Conservation (phyloP, 2,113 vertebrate genomes). For the Apodemus speciosus region DNA sequence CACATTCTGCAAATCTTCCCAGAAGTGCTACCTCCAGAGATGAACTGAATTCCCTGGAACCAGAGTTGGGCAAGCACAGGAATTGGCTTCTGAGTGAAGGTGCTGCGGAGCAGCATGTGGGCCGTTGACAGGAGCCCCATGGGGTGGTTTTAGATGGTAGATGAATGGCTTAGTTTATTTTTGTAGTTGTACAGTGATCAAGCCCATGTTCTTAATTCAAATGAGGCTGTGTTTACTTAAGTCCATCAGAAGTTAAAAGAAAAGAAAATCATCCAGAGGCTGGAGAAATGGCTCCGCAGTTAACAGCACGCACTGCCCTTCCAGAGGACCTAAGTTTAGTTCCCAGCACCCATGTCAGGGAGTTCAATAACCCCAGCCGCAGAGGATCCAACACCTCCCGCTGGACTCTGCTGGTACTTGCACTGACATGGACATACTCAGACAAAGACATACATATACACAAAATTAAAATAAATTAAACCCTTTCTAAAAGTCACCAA, state of each 20-base stretch:
- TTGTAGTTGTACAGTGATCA: not conserved
- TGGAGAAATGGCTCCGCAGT: not conserved
- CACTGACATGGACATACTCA: too few species aligned
- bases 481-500: too few species aligned
- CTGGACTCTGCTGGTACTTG: not conserved
- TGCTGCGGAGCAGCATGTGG: not conserved
- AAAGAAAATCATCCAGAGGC: not conserved
- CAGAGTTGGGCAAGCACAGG: not conserved
- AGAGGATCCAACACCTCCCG: not conserved
- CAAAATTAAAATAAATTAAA: not conserved
- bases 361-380: not conserved
- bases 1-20: not conserved
- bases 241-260: not conserved
- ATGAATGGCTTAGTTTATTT: not conserved
- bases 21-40: not conserved
- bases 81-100: not conserved
- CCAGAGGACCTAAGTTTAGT: not conserved
- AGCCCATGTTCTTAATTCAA: not conserved
- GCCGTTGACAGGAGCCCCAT: not conserved
- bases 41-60: not conserved
- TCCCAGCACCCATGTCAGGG: not conserved
- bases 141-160: too few species aligned
- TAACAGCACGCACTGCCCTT: not conserved
- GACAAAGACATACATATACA: not conserved
- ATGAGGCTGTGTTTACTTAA: not conserved